A percentile compares a stretch with the other conserved stretches of the same genome.
These are phyloP conservation scores for Atherinosoma microstoma DNA, from an alignment of 2,797 vertebrate genomes.

Conservation along the genomic window DNA sequence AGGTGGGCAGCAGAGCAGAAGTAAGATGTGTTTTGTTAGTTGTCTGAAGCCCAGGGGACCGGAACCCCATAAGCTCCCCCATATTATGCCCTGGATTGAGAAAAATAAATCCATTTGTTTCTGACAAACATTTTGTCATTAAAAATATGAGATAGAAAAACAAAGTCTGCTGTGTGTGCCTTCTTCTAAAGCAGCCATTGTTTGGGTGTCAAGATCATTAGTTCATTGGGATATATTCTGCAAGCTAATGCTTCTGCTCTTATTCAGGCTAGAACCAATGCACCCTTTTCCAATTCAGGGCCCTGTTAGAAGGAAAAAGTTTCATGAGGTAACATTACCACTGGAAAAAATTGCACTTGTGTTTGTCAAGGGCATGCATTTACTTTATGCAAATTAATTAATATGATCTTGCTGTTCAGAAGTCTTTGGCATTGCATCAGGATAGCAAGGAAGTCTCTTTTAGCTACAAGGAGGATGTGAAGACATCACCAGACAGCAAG, in stretches of 20 bases:
- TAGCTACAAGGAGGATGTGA: constrained; percentile 25
- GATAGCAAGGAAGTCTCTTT: constrained; percentile 26
- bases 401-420: constrained; percentile 39
- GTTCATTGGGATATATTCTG: constrained; percentile 86
- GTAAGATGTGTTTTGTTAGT: constrained; percentile 95
- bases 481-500: constrained; percentile 13
- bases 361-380: constrained; percentile 39
- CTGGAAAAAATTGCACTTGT: constrained; percentile 20
- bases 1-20: constrained; percentile 90
- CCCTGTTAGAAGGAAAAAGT: constrained; percentile 66
- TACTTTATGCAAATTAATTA: constrained; percentile 51
- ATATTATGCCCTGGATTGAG: constrained; percentile 87
- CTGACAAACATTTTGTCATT: constrained; percentile 90
- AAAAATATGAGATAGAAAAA: constrained; percentile 90
- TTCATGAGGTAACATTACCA: constrained; percentile 37
- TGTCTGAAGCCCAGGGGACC: constrained; percentile 91
- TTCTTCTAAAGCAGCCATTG: constrained; percentile 84
- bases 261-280: constrained; percentile 82
- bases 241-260: constrained; percentile 86
- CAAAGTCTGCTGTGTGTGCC: constrained; percentile 73
- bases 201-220: constrained; percentile 89
- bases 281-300: constrained; percentile 78
- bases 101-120: constrained; percentile 92
- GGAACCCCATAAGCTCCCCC: constrained; percentile 89
- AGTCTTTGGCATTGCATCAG: constrained; percentile 39